Evolutionary conservation across 2,113 vertebrate species (phyloP), one percentile per base, ranked within the genome.

Genomic region (Ictalurus furcatus): DNA sequence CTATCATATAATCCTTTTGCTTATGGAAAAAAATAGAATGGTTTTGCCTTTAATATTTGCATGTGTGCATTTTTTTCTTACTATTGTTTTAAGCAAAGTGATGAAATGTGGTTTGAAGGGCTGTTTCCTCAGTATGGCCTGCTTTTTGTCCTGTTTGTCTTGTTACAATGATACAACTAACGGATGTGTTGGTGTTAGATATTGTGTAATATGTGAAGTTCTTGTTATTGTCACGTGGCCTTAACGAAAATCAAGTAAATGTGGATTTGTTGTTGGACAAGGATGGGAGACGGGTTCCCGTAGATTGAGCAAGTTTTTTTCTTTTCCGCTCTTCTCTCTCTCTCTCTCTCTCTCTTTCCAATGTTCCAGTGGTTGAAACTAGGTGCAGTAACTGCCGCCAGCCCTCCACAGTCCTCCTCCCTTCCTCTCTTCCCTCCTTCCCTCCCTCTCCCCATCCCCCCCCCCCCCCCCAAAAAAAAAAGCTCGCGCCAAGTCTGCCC

Each of bases 401-500:
- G 79, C 56, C 74, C 54, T 69, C 40, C 84, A 84, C 58, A 63
- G 56, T 78, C 65, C 78, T 86, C 30, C 59, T 83, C 71, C 71
- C 89, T 90, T 63, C 87, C 69, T 71, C 30, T 40, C 54, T 74
- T 84, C 25, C 37, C 73, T 58, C 74, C 67, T 8, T 34, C 85
- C 86, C 67, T 61, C 88, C 85, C 61, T 76, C 74, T 87, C 89
- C 91, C 84, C 90, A 89, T 88, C 87, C 90, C 87, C 85, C 85
- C 91, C 89, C 86, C 85, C 87, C 85, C 80, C 90, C 91, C 89
- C 92, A 88, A 79, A 78, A 89, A 89, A 90, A 40, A 87, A 87
- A 89, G 88, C 94, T 93, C 93, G 93, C 94, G 93, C 94, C 94
- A 95, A 95, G 91, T 94, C 93, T 93, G 94, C 93, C 94, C 92